These are phyloP conservation scores for Beris chalybata DNA, from an alignment of 2,888 invertebrate genomes.

Conservation along the genomic window DNA sequence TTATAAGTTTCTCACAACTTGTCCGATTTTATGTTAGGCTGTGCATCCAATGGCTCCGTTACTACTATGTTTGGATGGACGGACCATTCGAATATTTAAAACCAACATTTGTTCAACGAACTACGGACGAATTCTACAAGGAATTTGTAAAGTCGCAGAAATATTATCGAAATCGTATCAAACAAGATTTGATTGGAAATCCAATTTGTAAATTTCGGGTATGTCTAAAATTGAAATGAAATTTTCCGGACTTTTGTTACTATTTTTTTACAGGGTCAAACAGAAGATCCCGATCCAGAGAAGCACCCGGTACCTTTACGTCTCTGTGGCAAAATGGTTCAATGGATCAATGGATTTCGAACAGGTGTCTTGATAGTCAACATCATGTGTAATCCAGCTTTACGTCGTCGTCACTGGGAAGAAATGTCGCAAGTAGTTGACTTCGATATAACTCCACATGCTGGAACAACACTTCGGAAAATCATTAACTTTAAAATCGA, in stretches of 20 bases:
- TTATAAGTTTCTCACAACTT: neutral
- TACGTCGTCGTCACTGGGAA: slow-evolving; percentile 71
- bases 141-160: slow-evolving; percentile 81
- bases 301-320: slow-evolving; percentile 82
- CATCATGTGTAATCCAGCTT: slow-evolving; percentile 80
- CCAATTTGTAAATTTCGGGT: slow-evolving; percentile 54
- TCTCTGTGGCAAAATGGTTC: slow-evolving; percentile 66
- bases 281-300: slow-evolving; percentile 76
- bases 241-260: neutral
- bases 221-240: neutral
- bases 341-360: slow-evolving; percentile 70
- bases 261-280: slow-evolving; percentile 53
- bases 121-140: slow-evolving; percentile 77
- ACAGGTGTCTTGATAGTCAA: slow-evolving; percentile 80
- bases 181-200: slow-evolving; percentile 73
- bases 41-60: slow-evolving; percentile 75
- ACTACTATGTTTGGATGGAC: slow-evolving; percentile 87
- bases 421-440: slow-evolving; percentile 69
- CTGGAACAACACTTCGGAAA: slow-evolving; percentile 73
- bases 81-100: slow-evolving; percentile 88
- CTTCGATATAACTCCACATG: slow-evolving; percentile 71
- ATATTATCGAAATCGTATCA: slow-evolving; percentile 73
- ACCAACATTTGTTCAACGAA: slow-evolving; percentile 73
- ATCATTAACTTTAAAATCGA: slow-evolving; percentile 66
- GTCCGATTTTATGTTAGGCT: slow-evolving; percentile 46